Evolutionary conservation across 1,140 invertebrate species (phyloP).

Genomic region (Halictus rubicundus): DNA sequence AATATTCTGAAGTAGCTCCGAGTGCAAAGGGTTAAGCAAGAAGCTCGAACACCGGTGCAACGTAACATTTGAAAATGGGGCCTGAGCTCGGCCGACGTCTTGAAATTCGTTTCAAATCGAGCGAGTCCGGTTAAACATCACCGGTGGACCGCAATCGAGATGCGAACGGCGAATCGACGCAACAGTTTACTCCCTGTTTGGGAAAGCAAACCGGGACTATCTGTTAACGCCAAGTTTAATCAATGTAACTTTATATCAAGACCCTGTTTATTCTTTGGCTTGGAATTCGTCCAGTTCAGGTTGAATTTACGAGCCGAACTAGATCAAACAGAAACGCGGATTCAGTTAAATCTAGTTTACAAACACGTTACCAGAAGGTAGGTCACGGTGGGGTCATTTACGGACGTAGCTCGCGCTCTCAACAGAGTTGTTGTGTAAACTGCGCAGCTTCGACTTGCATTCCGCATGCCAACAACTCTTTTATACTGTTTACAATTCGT

Average conservation of each 20-base stretch:
- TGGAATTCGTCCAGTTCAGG: conserved; percentile 5
- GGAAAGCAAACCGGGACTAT: not conserved
- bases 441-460: not conserved
- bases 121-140: not conserved
- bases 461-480: not conserved
- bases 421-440: conserved; percentile 11
- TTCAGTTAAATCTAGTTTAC: conserved; percentile 32
- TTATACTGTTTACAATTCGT: conserved; percentile 4
- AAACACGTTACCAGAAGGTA: conserved; percentile 15
- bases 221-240: not conserved
- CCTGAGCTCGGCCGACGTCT: not conserved
- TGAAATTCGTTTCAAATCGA: not conserved
- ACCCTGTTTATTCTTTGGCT: conserved; percentile 12
- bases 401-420: not conserved
- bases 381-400: not conserved
- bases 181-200: not conserved
- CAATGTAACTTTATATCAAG: conserved; percentile 25
- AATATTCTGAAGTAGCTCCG: too few species aligned
- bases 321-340: conserved; percentile 15
- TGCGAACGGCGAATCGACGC: not conserved
- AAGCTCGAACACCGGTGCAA: too few species aligned
- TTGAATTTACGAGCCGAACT: not conserved
- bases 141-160: not conserved
- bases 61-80: not conserved
- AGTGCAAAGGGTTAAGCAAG: too few species aligned